Evolutionary conservation across 2,797 vertebrate genomes (phyloP), one percentile per base, ranked within the genome.

Genomic region (Channa striata): DNA sequence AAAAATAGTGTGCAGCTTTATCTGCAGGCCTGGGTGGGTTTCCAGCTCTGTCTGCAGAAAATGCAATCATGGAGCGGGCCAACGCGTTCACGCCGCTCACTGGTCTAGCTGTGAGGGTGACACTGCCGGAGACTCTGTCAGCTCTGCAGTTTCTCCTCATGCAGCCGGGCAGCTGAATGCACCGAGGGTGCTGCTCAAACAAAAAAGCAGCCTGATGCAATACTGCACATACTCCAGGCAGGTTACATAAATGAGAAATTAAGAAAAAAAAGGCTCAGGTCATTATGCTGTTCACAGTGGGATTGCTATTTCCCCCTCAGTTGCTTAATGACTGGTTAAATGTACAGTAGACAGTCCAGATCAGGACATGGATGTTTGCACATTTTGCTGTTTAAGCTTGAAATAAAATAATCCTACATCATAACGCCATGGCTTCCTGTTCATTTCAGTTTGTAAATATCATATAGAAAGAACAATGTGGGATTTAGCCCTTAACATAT

Each of bases 1-100:
- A 80, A 84, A 88, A 89, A 90, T 86, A 87, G 74, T 69, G 77
- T 66, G 36, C 64, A 25, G 85, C 82, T 81, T 86, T 71, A 81
- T 83, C 73, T 80, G 46, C 58, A 74, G 81, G 74, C 72, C 68
- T 33, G 59, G 74, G 30, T 61, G 65, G 52, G 62, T 73, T 78
- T 82, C 53, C 34, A 75, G 74, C 65, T 75, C 71, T 52, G 76
- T 70, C 77, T 59, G 82, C 72, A 74, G 71, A 54, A 79, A 78
- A 81, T 21, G 44, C 59, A 87, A 77, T 77, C 78, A 75, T 17
- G 19, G 54, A 59, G 58, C 0, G 1, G 21, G 21, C 59, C n/a
- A 30, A 63, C 54, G 36, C 59, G 20, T 65, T 66, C 12, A 10
- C 58, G 20, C 56, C 11, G 46, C 47, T 54, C 61, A 11, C 58